Evolutionary conservation across 2,113 vertebrate genomes (phyloP).

Genomic region (Turdus rufiventris): DNA sequence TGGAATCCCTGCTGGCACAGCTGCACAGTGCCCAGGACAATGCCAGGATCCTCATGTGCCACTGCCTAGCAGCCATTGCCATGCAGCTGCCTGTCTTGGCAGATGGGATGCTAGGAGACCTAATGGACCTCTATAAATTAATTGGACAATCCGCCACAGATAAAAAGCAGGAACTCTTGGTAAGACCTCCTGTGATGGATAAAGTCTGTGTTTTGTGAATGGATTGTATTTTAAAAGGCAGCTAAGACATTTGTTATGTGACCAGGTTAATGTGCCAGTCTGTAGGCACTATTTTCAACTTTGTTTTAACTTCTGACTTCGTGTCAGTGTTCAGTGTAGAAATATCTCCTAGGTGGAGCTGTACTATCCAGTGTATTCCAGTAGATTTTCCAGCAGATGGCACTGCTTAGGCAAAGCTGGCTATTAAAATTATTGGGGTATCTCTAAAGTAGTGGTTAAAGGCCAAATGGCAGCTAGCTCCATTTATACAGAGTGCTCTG

Average conservation of each 20-base stretch:
- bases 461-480: background rate
- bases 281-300: background rate
- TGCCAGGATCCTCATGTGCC: conserved; percentile 88
- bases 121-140: conserved; percentile 89
- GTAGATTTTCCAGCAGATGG: conserved; percentile 40
- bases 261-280: background rate
- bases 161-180: conserved; percentile 95
- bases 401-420: background rate
- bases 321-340: background rate
- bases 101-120: conserved; percentile 91
- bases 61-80: conserved; percentile 91
- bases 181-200: conserved; percentile 56
- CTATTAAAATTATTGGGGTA: background rate
- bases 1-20: conserved; percentile 90
- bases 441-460: background rate
- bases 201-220: background rate
- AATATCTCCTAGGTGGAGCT: background rate
- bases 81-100: conserved; percentile 91
- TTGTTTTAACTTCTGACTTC: background rate
- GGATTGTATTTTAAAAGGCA: background rate
- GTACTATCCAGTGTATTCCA: background rate
- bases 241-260: background rate
- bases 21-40: conserved; percentile 85
- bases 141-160: conserved; percentile 84
- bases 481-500: background rate